phyloP scores from a whole-genome alignment of 2,888 invertebrate species.

The Terebella lapidaria region DNA sequence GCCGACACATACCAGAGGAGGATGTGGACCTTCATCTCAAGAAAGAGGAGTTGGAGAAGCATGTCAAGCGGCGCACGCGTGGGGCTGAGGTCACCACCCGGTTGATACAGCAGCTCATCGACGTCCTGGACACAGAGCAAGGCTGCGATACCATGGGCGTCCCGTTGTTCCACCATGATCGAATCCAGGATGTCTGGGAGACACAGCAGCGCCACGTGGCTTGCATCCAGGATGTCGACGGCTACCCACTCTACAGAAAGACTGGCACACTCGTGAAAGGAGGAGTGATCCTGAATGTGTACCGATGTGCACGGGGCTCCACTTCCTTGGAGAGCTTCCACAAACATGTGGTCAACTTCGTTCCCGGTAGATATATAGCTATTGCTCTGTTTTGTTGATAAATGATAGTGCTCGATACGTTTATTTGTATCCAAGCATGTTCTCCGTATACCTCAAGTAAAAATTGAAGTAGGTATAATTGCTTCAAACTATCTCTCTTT shows the following conservation, averaged over 20 bases:
- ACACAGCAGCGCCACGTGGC: constrained; percentile 20
- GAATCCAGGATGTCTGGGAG: constrained; percentile 20
- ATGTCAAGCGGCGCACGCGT: constrained; percentile 25
- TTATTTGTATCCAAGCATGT: no score
- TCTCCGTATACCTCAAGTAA: no score
- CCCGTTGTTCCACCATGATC: constrained; percentile 20
- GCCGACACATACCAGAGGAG: constrained; percentile 4
- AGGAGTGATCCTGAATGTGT: constrained; percentile 18
- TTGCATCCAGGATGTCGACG: constrained; percentile 25
- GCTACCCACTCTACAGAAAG: constrained; percentile 23
- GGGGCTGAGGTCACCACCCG: constrained; percentile 15
- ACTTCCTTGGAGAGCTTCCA: constrained; percentile 33
- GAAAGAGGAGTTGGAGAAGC: constrained; percentile 21
- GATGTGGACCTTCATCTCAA: constrained; percentile 13
- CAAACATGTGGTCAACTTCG: constrained; percentile 25
- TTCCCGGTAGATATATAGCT: constrained; percentile 25
- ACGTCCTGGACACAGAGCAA: constrained; percentile 5
- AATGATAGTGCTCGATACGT: constrained; percentile 11
- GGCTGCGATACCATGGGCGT: constrained; percentile 22
- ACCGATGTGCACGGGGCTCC: constrained; percentile 30
- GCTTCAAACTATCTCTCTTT: no score
- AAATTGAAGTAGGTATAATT: no score
- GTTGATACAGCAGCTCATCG: constrained; percentile 15
- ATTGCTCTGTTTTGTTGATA: constrained; percentile 21
- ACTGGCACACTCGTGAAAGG: constrained; percentile 23